Conservation (phyloP, 2,113 vertebrate species). For the Gnathonemus longibarbis region DNA sequence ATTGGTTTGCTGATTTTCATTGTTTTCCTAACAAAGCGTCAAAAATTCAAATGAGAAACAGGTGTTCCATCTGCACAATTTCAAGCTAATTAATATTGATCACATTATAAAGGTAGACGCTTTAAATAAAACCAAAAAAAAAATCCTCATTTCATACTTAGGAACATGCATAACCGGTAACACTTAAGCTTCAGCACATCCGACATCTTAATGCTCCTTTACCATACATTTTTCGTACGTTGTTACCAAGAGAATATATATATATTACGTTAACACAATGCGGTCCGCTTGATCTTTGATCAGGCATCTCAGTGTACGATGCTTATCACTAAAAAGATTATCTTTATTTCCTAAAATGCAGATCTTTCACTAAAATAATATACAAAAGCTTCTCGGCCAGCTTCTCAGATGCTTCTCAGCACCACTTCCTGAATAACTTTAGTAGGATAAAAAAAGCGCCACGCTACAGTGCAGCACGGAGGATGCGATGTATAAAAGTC, state of each 20-base stretch:
- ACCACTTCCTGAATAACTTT: background rate
- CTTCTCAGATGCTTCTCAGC: background rate
- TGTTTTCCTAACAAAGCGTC: background rate
- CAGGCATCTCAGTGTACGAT: background rate
- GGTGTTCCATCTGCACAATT: background rate
- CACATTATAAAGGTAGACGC: background rate
- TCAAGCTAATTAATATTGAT: background rate
- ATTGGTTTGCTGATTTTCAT: background rate
- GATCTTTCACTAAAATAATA: background rate
- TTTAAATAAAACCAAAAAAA: background rate
- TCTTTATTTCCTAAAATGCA: background rate
- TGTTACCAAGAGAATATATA: background rate
- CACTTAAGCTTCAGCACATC: background rate
- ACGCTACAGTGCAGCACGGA: too few species aligned
- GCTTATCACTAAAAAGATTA: background rate
- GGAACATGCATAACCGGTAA: too few species aligned
- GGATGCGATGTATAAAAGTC: slow-evolving; percentile 7
- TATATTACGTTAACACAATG: background rate
- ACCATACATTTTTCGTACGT: background rate
- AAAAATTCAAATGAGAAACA: background rate
- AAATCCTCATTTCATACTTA: background rate
- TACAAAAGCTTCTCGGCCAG: too few species aligned
- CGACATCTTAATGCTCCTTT: background rate
- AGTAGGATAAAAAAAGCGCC: background rate
- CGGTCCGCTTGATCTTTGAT: background rate